Percentiles rank a stretch among this genome's conserved stretches.
Conservation (phyloP, 1,140 invertebrate genomes). For the Zelostemma sp. region DNA sequence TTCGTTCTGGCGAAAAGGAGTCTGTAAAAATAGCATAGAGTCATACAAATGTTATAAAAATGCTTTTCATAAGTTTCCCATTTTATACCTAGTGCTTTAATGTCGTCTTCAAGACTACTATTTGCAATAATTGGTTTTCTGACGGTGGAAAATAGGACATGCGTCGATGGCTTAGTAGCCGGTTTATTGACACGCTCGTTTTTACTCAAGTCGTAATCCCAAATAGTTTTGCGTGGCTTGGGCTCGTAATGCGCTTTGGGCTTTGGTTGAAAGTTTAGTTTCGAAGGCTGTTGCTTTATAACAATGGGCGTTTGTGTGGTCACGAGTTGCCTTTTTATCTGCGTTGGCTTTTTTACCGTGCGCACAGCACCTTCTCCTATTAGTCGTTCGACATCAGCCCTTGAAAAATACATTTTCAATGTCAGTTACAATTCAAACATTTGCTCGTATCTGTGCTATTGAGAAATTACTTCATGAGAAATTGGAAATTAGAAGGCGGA, state of each 20-base stretch:
- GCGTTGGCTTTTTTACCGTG: constrained; percentile 64
- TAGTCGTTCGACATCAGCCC: constrained; percentile 64
- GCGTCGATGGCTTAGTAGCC: background rate
- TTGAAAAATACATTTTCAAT: constrained; percentile 37
- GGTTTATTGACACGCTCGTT: constrained; percentile 16
- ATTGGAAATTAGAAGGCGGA: constrained; percentile 56
- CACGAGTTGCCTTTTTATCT: constrained; percentile 57
- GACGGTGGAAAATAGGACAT: constrained; percentile 19
- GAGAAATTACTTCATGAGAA: background rate
- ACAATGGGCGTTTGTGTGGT: constrained; percentile 44
- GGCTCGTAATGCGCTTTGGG: constrained; percentile 21
- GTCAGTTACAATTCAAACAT: constrained; percentile 7
- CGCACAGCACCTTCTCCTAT: constrained; percentile 67
- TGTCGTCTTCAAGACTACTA: constrained; percentile 27
- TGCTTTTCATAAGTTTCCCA: too few relatives aligned
- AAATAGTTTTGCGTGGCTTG: constrained; percentile 13
- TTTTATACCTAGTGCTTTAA: constrained; percentile 17
- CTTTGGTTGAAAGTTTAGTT: constrained; percentile 14
- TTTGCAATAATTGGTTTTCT: constrained; percentile 28
- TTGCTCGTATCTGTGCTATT: background rate
- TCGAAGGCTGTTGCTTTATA: constrained; percentile 21
- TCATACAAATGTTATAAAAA: too few relatives aligned
- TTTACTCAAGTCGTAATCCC: constrained; percentile 8
- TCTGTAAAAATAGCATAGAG: background rate
- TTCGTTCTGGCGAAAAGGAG: too few relatives aligned